Evolutionary conservation across 2,888 invertebrate genomes (phyloP).

Genomic region (Eugnorisma glareosa): DNA sequence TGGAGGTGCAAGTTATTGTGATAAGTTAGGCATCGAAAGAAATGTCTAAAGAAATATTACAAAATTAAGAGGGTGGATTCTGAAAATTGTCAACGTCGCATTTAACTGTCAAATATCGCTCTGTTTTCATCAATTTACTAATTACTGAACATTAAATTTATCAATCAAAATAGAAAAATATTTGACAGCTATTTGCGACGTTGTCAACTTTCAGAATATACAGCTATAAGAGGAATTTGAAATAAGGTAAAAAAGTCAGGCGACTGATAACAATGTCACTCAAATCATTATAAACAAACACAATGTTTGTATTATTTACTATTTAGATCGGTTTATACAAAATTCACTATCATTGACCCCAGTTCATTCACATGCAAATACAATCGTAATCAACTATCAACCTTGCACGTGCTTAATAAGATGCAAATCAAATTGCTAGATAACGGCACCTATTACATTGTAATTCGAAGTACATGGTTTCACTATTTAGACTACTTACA

Average conservation of each 20-base stretch:
- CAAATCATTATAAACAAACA: neutral
- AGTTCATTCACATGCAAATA: constrained; percentile 25
- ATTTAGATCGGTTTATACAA: constrained; percentile 17
- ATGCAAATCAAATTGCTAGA: constrained; percentile 17
- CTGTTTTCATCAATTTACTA: neutral
- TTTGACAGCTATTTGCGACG: too few species aligned
- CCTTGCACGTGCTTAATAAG: constrained; percentile 35
- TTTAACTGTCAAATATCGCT: too few species aligned
- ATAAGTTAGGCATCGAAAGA: neutral
- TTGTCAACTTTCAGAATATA: neutral
- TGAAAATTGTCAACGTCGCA: neutral
- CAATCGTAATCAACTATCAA: constrained; percentile 25
- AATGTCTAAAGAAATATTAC: neutral
- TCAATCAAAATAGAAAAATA: neutral
- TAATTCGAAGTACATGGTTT: constrained; percentile 43
- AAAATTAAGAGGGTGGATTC: neutral
- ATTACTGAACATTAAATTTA: neutral
- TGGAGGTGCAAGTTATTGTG: neutral
- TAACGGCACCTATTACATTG: constrained; percentile 45
- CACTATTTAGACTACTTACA: constrained; percentile 61
- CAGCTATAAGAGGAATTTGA: neutral
- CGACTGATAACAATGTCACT: neutral
- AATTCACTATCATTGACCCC: constrained; percentile 50
- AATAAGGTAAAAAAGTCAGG: neutral
- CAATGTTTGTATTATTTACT: constrained; percentile 11